These are phyloP conservation scores for Stigmatopora nigra DNA, from an alignment of 2,113 vertebrate genomes.

Conservation along the genomic window DNA sequence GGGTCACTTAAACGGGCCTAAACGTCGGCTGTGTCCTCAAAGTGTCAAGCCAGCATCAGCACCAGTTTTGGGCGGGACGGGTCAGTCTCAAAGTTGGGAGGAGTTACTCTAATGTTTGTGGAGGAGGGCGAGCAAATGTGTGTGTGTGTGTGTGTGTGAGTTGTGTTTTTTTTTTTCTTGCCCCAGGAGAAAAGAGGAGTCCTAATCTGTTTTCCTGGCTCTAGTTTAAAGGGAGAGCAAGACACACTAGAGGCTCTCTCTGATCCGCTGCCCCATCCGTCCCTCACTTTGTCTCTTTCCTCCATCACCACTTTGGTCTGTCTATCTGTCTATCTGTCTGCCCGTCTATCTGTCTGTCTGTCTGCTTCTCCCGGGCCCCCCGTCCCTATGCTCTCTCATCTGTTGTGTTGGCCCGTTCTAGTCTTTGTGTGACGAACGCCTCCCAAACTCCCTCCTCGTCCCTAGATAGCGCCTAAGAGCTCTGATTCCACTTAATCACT, in stretches of 20 bases:
- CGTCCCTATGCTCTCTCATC: slow-evolving; percentile 69
- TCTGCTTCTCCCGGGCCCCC: slow-evolving; percentile 62
- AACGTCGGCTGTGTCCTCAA: slow-evolving; percentile 22
- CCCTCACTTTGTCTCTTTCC: slow-evolving; percentile 56
- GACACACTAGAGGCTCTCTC: slow-evolving; percentile 69
- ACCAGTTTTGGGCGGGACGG: slow-evolving; percentile 46
- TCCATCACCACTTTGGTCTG: slow-evolving; percentile 54
- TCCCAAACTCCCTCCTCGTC: slow-evolving; percentile 26
- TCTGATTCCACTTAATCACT: slow-evolving; percentile 72
- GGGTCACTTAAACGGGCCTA: slow-evolving; percentile 37
- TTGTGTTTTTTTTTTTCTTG: slow-evolving; percentile 37
- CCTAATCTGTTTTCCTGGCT: slow-evolving; percentile 74
- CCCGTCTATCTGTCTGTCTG: slow-evolving; percentile 62
- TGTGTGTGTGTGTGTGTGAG: slow-evolving; percentile 34
- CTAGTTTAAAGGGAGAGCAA: slow-evolving; percentile 70
- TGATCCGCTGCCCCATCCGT: slow-evolving; percentile 71
- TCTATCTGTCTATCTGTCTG: slow-evolving; percentile 64
- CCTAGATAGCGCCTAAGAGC: slow-evolving; percentile 70
- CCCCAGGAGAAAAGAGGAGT: slow-evolving; percentile 64
- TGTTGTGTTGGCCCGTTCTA: slow-evolving; percentile 64
- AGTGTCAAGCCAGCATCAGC: slow-evolving; percentile 40
- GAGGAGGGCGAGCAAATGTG: slow-evolving; percentile 26
- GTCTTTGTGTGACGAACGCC: slow-evolving; percentile 64
- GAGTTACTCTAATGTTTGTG: slow-evolving; percentile 49
- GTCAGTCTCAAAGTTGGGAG: slow-evolving; percentile 52